These are phyloP conservation scores for Pseudolaguvia tuberculata DNA, from an alignment of 2,113 vertebrate genomes.

Conservation along the genomic window DNA sequence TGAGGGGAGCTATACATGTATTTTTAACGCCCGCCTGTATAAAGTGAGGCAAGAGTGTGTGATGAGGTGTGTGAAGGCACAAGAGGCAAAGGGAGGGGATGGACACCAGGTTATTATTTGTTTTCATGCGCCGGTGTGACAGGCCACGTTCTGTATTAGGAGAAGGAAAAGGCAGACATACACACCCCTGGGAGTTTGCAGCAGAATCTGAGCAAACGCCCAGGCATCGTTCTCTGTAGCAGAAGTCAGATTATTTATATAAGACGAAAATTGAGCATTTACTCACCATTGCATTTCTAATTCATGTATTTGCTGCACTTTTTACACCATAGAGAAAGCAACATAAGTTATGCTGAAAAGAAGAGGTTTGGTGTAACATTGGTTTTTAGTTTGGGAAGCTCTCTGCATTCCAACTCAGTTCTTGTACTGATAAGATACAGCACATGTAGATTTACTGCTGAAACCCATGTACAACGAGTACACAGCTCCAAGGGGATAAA, in stretches of 20 bases:
- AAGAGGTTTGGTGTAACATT: slow-evolving; percentile 35
- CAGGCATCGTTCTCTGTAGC: slow-evolving; percentile 6
- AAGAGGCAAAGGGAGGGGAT: slow-evolving; percentile 37
- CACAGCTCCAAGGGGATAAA: slow-evolving; percentile 3
- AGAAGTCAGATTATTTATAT: slow-evolving; percentile 1
- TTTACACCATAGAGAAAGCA: background rate
- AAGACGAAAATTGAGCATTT: slow-evolving; percentile 20
- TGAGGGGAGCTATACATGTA: slow-evolving; percentile 76
- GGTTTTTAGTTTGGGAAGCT: slow-evolving; percentile 27
- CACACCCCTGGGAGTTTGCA: slow-evolving; percentile 9
- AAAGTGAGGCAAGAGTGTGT: slow-evolving; percentile 65
- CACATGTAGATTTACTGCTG: background rate
- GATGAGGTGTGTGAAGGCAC: slow-evolving; percentile 42
- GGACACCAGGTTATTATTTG: slow-evolving; percentile 45
- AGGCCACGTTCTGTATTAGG: slow-evolving; percentile 34
- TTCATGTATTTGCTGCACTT: background rate
- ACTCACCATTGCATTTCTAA: slow-evolving; percentile 18
- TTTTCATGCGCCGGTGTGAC: slow-evolving; percentile 39
- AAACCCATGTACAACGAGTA: background rate
- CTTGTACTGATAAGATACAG: background rate
- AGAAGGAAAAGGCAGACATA: slow-evolving; percentile 11
- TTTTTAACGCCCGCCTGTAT: slow-evolving; percentile 72
- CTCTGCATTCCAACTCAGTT: slow-evolving; percentile 3
- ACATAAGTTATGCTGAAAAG: background rate
- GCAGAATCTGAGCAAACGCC: slow-evolving; percentile 25